Percentiles rank a stretch among this genome's conserved stretches.
Conservation (phyloP, 92 coral and sea anemone genomes). For the Scolanthus callimorphus region DNA sequence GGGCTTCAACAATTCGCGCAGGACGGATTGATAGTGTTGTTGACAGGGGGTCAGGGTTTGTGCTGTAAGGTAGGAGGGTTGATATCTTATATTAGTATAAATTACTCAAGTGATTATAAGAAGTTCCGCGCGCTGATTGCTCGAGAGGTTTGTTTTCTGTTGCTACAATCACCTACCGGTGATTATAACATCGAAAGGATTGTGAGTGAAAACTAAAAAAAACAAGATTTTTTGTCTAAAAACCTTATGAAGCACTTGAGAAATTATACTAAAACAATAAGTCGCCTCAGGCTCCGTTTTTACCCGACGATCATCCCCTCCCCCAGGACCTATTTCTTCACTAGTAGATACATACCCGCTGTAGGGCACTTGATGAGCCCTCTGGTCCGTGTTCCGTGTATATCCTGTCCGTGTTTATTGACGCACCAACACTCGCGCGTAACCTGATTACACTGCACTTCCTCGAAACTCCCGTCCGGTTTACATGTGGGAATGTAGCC, state of each 20-base stretch:
- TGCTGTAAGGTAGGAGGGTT: constrained; percentile 10
- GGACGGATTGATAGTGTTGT: constrained; percentile 43
- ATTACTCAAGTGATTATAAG: background rate
- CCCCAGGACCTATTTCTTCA: background rate
- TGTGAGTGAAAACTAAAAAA: no score
- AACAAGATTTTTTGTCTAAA: no score
- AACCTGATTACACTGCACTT: constrained; percentile 74
- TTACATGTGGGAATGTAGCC: constrained; percentile 59
- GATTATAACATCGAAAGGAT: no score
- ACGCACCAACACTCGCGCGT: constrained; percentile 86
- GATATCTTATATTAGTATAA: background rate
- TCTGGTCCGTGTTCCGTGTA: constrained; percentile 57
- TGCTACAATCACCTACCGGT: no score
- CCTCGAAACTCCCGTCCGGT: constrained; percentile 69
- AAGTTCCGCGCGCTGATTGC: no score
- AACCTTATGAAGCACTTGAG: no score
- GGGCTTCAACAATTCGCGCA: constrained; percentile 52
- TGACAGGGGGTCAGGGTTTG: constrained; percentile 58
- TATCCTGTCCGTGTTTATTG: constrained; percentile 60
- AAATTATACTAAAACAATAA: no score
- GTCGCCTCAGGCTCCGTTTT: no score
- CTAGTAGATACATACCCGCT: constrained; percentile 31
- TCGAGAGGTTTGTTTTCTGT: no score
- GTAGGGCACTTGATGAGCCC: constrained; percentile 63
- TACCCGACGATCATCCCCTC: background rate